A percentile compares a stretch with the other conserved stretches of the same genome.
phyloP scores from a whole-genome alignment of 2,888 invertebrate genomes.

The Erebia palarica region DNA sequence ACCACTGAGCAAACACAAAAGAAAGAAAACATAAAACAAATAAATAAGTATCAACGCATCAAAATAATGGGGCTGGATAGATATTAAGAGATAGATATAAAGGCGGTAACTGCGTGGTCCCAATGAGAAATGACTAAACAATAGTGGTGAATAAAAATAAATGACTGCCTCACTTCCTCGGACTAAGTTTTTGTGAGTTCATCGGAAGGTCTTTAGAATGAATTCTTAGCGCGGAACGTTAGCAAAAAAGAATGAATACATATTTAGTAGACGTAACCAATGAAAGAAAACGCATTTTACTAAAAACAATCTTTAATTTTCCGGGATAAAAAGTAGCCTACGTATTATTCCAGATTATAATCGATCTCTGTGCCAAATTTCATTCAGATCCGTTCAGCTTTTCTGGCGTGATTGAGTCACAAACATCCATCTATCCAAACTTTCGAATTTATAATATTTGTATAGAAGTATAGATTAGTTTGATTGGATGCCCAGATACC shows the following conservation, averaged over 20 bases:
- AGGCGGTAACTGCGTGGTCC: conserved; percentile 42
- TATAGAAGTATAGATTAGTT: no score
- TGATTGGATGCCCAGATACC: no score
- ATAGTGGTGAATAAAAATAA: conserved; percentile 76
- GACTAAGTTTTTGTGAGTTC: conserved; percentile 78
- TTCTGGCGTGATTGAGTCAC: no score
- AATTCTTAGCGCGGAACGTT: conserved; percentile 61
- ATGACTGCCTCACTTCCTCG: conserved; percentile 67
- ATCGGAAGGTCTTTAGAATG: conserved; percentile 79
- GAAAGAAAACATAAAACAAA: conserved; percentile 19
- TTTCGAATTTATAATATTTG: no score
- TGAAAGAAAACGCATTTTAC: no score
- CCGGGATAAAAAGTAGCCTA: no score
- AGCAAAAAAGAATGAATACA: conserved; percentile 44
- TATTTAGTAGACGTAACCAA: no score
- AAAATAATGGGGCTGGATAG: conserved; percentile 33
- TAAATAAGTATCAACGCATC: conserved; percentile 32
- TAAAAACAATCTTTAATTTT: no score
- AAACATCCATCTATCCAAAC: no score
- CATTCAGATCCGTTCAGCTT: no score
- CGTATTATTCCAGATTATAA: no score
- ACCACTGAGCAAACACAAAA: background rate
- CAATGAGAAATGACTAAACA: conserved; percentile 77
- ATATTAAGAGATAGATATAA: conserved; percentile 35
- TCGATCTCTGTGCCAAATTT: no score